A percentile compares a stretch with the other conserved stretches of the same genome.
Evolutionary conservation across 92 coral and sea anemone species (phyloP).

Genomic region (Meandrina meandrites): DNA sequence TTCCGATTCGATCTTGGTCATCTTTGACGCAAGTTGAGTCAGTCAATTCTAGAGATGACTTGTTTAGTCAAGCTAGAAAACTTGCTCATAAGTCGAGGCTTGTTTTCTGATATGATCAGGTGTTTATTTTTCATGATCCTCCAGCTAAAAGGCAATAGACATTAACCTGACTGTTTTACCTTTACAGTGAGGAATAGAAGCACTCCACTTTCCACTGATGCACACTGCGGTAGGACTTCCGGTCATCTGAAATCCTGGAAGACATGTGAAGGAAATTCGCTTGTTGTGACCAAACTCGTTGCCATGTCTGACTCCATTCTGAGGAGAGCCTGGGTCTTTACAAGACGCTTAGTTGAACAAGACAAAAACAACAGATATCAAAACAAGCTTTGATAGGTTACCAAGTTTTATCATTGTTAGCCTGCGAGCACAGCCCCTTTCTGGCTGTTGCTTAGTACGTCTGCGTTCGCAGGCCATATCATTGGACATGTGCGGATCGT

Average conservation of each 20-base stretch:
- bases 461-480: too few relatives aligned
- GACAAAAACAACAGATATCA: not conserved
- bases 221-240: slow-evolving; percentile 59
- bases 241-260: slow-evolving; percentile 53
- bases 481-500: too few relatives aligned
- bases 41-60: too few relatives aligned
- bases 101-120: not conserved
- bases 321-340: slow-evolving; percentile 87
- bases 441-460: too few relatives aligned
- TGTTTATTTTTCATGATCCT: too few relatives aligned
- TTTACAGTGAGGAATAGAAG: slow-evolving; percentile 55
- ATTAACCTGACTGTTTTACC: slow-evolving; percentile 25
- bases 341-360: slow-evolving; percentile 37
- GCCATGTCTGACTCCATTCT: slow-evolving; percentile 79
- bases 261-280: slow-evolving; percentile 66
- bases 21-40: too few relatives aligned
- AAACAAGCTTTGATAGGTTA: not conserved
- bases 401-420: not conserved
- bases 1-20: too few relatives aligned
- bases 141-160: too few relatives aligned
- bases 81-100: not conserved
- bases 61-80: not conserved
- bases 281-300: slow-evolving; percentile 57
- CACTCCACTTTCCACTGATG: slow-evolving; percentile 60
- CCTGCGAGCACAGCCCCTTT: too few relatives aligned